Base-by-base conservation (phyloP, 1,140 invertebrate species). In the Drosophila elegans region DNA sequence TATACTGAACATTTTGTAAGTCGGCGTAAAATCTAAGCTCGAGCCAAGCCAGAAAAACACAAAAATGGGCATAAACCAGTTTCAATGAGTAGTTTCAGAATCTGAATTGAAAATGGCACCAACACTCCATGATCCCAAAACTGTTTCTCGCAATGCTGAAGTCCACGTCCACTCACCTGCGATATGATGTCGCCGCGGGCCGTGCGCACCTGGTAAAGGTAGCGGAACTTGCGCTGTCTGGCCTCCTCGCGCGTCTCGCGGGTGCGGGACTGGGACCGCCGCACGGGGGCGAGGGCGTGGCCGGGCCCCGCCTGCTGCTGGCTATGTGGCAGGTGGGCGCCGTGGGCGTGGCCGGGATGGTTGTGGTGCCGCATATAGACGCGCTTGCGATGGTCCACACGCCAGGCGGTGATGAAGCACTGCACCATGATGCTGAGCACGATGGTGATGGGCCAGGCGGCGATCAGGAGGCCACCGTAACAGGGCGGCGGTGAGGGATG, bases 151-250 rank as follows among this genome's bases (percentile, higher is more conserved):
- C 1, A 21, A 21, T 21, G 16, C 16, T 21, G 16, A 21, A 21
- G 16, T 21, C 29, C 0, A 7, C 29, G 29, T 32, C 10, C 10
- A 82, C 72, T 90, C 81, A 95, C 96, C 95, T 97, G 97, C 78
- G 96, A 97, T 61, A 98, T 97, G 77, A 97, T 96, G 93, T 98
- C 97, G 12, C 97, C 97, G 78, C 97, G 96, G 36, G 96, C 96
- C 11, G 97, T 96, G 73, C 97, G 94, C 62, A 97, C 96, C 93
- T 98, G 97, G 93, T 98, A 98, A 69, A 98, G 93, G 91, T 98
- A 97, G 56, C 97, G 94, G 91, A 97, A 98, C 92, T 97, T 96
- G 78, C 96, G 95, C 84, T 97, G 96, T 42, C 95, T 93, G 91
- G 96, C 94, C 93, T 97, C 96, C 57, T 96, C 96, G 68, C 95